Percentiles rank a stretch among this genome's conserved stretches.
These are phyloP conservation scores for Hylaea fasciaria DNA, from an alignment of 2,888 invertebrate species.

Conservation along the genomic window DNA sequence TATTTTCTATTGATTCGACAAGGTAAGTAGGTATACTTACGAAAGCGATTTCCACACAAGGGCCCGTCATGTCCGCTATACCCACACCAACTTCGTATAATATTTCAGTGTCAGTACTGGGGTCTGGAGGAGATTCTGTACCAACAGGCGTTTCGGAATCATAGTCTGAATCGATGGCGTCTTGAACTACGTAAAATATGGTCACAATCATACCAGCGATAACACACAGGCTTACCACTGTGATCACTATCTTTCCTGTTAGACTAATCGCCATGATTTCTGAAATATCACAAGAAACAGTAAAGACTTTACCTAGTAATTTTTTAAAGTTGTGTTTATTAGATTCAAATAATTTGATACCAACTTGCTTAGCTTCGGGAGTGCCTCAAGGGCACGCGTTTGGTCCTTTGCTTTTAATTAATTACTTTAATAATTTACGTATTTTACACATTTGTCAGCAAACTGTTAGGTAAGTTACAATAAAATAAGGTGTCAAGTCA, in stretches of 20 bases:
- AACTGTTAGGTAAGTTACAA: too few relatives aligned
- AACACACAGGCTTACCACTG: conserved; percentile 57
- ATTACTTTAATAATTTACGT: too few relatives aligned
- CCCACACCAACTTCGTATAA: conserved; percentile 90
- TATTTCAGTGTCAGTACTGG: conserved; percentile 15
- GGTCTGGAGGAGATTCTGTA: conserved; percentile 9
- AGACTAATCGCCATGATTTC: conserved; percentile 62
- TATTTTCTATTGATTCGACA: too few relatives aligned
- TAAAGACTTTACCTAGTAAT: too few relatives aligned
- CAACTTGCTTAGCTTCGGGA: background rate
- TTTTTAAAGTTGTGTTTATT: too few relatives aligned
- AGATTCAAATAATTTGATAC: background rate
- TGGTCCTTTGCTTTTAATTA: conserved; percentile 7
- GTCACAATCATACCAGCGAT: conserved; percentile 61
- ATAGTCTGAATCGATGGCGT: conserved; percentile 27
- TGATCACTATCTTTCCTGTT: conserved; percentile 63
- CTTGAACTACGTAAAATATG: conserved; percentile 58
- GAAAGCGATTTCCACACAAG: conserved; percentile 95
- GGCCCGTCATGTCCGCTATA: conserved; percentile 96
- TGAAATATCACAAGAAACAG: too few relatives aligned
- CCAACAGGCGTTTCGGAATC: conserved; percentile 1
- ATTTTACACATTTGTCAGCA: too few relatives aligned
- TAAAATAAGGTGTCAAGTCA: too few relatives aligned
- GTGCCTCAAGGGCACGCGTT: conserved; percentile 19
- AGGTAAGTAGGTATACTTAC: conserved; percentile 91